phyloP scores from a whole-genome alignment of 2,113 vertebrate species.

The Leuciscus idus region DNA sequence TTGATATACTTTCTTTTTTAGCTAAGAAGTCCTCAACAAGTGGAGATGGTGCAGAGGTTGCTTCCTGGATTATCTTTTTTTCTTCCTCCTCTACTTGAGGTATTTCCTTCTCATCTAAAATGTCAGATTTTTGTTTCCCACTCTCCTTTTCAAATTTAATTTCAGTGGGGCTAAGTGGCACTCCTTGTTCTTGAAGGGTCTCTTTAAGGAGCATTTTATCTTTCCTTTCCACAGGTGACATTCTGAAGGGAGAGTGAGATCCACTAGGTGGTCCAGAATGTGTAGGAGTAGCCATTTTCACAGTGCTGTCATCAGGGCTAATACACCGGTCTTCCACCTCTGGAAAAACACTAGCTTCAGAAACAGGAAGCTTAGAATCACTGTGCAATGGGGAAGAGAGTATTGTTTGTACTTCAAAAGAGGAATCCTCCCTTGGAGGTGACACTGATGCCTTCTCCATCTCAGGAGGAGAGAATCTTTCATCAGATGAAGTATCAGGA shows the following conservation, averaged over 20 bases:
- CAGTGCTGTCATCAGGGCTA: slow-evolving; percentile 94
- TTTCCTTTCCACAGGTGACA: slow-evolving; percentile 88
- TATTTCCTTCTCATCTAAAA: slow-evolving; percentile 59
- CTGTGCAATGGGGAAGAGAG: slow-evolving; percentile 41
- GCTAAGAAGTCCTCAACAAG: slow-evolving; percentile 52
- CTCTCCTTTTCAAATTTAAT: slow-evolving; percentile 49
- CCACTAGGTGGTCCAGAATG: slow-evolving; percentile 90
- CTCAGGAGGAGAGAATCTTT: slow-evolving; percentile 65
- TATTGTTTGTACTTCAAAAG: slow-evolving; percentile 62
- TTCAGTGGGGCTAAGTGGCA: slow-evolving; percentile 11
- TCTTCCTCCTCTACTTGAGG: slow-evolving; percentile 49
- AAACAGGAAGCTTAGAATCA: slow-evolving; percentile 67
- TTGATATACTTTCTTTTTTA: slow-evolving; percentile 66
- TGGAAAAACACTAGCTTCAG: slow-evolving; percentile 68
- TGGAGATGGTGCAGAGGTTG: slow-evolving; percentile 38
- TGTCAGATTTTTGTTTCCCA: slow-evolving; percentile 45
- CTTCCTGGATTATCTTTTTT: slow-evolving; percentile 33
- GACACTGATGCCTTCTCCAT: slow-evolving; percentile 60
- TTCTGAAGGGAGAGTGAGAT: slow-evolving; percentile 88
- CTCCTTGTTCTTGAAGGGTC: slow-evolving; percentile 67
- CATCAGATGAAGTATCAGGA: slow-evolving; percentile 59
- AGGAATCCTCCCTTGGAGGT: slow-evolving; percentile 58
- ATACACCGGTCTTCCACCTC: slow-evolving; percentile 90
- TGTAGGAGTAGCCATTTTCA: slow-evolving; percentile 96
- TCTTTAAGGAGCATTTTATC: slow-evolving; percentile 74